Base-by-base conservation (phyloP, 2,797 vertebrate species). In the Xenopus petersii region DNA sequence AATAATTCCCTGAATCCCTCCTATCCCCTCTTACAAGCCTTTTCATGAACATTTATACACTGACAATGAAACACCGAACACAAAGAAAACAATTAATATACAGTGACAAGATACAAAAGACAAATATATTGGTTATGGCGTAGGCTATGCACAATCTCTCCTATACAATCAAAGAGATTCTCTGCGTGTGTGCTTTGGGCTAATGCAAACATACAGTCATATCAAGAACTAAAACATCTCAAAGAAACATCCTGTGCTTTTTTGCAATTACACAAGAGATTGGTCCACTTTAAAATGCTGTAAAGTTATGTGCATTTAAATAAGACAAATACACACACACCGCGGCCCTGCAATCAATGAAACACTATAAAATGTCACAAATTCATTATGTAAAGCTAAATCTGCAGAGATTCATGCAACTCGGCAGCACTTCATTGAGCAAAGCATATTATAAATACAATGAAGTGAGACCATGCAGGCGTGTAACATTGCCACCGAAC, bases 221-320 rank as follows among this genome's bases (percentile, higher is more conserved):
- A 68, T 49, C 26, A 67, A 55, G 64, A 67, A 61, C 71, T 60
- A 24, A 12, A 49, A 4, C 13, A 60, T 42, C 51, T 67, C 75
- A 77, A 72, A 72, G 70, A 46, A 67, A 77, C n/a, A 12, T 24
- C 12, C 47, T 42, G 17, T 42, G 64, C 47, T 64, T 61, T 30
- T 30, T 67, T 61, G 48, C 42, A 61, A 47, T 55, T 62, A 62
- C 63, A 49, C 75, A 30, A 47, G 69, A 72, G 62, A 59, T 67
- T 33, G 30, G 46, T 36, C 24, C 12, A 24, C 21, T 62, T 63
- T 55, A 67, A 30, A 36, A 24, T 55, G 10, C 55, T 72, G 70
- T 51, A 47, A 77, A 72, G 48, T 77, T 72, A 77, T 77, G 75
- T 73, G 61, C 58, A 73, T 77, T 77, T 72, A 62, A 77, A 77